Evolutionary conservation across 2,113 vertebrate genomes (phyloP).

Genomic region (Melospiza georgiana): DNA sequence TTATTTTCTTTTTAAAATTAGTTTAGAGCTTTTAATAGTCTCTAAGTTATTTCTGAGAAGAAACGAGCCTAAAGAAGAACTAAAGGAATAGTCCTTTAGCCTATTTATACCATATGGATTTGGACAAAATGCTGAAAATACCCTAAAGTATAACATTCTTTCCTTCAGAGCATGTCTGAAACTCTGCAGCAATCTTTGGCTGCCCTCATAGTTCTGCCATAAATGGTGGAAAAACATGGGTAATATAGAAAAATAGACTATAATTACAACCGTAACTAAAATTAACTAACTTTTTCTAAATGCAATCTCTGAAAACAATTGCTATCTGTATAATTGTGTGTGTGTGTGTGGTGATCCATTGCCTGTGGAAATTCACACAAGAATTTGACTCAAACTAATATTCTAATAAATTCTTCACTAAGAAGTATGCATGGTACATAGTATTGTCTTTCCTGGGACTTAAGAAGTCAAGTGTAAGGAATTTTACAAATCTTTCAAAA

Average conservation of each 20-base stretch:
- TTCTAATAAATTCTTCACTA: neutral
- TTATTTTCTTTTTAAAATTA: neutral
- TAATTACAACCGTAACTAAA: neutral
- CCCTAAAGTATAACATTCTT: neutral
- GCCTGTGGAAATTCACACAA: neutral
- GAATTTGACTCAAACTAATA: constrained; percentile 18
- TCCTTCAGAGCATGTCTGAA: neutral
- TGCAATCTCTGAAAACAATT: neutral
- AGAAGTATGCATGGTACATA: neutral
- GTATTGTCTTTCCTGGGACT: constrained; percentile 35
- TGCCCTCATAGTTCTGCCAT: neutral
- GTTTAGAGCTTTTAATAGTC: neutral
- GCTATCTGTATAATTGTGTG: neutral
- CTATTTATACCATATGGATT: neutral
- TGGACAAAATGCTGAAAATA: neutral
- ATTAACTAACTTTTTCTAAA: neutral
- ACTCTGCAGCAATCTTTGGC: neutral
- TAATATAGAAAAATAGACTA: neutral
- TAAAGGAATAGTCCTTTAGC: neutral
- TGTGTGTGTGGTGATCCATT: neutral
- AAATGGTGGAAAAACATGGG: neutral
- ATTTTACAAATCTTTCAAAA: constrained; percentile 66
- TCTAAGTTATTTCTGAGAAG: neutral
- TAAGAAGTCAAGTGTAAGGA: constrained; percentile 63
- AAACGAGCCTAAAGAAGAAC: neutral